A percentile compares a stretch with the other conserved stretches of the same genome.
Evolutionary conservation across 1,140 invertebrate genomes (phyloP).

Genomic region (Thaumatotibia leucotreta): DNA sequence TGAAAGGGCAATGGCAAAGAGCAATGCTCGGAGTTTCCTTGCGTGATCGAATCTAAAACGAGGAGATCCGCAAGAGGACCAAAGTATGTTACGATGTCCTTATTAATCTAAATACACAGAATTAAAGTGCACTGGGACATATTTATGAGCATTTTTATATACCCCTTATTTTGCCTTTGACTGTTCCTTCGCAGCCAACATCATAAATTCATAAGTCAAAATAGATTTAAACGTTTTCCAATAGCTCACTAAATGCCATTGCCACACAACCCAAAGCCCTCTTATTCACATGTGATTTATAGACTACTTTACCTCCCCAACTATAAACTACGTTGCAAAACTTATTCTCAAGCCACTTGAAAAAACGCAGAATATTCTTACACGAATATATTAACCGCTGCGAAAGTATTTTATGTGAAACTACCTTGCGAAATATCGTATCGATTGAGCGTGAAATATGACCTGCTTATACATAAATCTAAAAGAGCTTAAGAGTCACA

Average conservation of each 20-base stretch:
- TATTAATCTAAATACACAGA: no score
- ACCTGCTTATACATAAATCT: not conserved
- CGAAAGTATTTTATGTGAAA: not conserved
- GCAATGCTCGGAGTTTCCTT: no score
- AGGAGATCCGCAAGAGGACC: no score
- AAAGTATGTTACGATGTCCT: no score
- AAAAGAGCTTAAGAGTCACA: not conserved
- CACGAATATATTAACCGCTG: not conserved
- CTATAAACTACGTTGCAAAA: not conserved
- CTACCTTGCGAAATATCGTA: not conserved
- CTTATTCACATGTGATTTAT: not conserved
- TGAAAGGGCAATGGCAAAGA: no score
- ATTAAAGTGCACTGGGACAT: no score
- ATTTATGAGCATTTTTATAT: no score
- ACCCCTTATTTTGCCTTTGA: no score
- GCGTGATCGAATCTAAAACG: no score
- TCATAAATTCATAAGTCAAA: not conserved
- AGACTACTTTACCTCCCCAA: not conserved
- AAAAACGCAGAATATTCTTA: not conserved
- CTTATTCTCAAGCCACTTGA: not conserved
- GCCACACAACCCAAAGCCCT: not conserved
- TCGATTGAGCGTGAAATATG: not conserved
- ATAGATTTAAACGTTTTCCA: not conserved
- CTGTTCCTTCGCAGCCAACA: no score
- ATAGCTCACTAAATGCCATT: not conserved